Evolutionary conservation across 2,888 invertebrate species (phyloP), one percentile per base, ranked within the genome.

Genomic region (Eupelmus urozonus): DNA sequence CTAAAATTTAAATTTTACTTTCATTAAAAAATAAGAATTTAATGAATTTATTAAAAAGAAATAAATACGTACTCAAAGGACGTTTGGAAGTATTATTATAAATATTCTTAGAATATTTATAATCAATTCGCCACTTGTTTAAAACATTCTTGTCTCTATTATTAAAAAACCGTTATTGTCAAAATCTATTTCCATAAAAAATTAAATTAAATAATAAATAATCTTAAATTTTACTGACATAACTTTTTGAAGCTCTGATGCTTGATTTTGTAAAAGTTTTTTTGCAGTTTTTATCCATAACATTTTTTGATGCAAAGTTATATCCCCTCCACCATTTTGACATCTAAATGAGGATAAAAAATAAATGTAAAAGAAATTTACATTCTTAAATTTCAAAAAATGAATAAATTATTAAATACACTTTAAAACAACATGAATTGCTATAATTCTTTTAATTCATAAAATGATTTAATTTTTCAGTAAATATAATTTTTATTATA

Each of bases 221-320:
- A 40, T 42, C 34, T 18, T 65, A 3, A 23, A 49, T 53, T 53
- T 67, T 66, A 84, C 90, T 90, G 88, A 94, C 94, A 92, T 92
- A 86, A 92, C 91, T 78, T 91, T 92, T 84, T 94, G 94, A 70
- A 94, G 85, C 80, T 92, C 91, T 82, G 90, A 91, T 62, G 93
- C 92, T 83, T 92, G 92, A 66, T 90, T 90, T 4, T 85, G 90
- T 59, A 94, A 85, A 79, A 93, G 85, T 29, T 92, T 91, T 85
- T 91, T 92, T 20, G 92, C 90, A 85, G 92, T 93, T 79, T 91
- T 91, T 78, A 93, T 83, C 87, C 93, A 92, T 40, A 91, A 82
- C 20, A 83, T 65, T 34, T 83, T 84, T 40, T 78, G 78, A 78
- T 85, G 83, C 76, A 80, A 65, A 40, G 55, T 49, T 55, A 80